Base-by-base conservation (phyloP, 2,797 vertebrate genomes). In the Danio aesculapii region DNA sequence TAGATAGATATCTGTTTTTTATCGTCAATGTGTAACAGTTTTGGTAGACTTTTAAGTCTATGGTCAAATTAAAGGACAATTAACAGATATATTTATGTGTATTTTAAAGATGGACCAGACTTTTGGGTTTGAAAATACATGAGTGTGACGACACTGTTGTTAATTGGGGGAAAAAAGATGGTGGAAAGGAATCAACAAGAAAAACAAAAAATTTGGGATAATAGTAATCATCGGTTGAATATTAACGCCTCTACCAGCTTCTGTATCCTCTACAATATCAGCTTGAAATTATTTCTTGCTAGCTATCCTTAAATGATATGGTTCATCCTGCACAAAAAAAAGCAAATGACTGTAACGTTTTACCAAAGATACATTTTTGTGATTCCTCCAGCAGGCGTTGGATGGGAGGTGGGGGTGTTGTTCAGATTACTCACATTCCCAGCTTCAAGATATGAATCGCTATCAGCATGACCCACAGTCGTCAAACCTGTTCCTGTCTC, bases 391-490 rank as follows among this genome's bases (percentile, higher is more conserved):
- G 73, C 87, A 83, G 84, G 88, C 63, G 89, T 91, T 88, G 90
- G 88, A 61, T 81, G 63, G 63, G 30, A 47, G 82, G 82, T 82
- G 75, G 80, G 78, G 75, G 84, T 85, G 80, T 75, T 39, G 75
- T 85, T 84, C 49, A 85, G 87, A 94, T 91, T 86, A 86, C 88
- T 91, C 47, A 63, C 85, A 92, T 94, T 93, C 92, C 58, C 75
- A 4, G 62, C 89, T 87, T 84, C 81, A 81, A 90, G 87, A 81
- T 75, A 75, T 55, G 17, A 67, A 77, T n/a, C 59, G 12, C 62
- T 71, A 59, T 79, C 49, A 14, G 8, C 12, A 2, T 78, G 76
- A 78, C 55, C 69, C 57, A 71, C n/a, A 46, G 77, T 30, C 1
- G 77, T 64, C 49, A 17, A 5, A 79, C 77, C 41, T 30, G 77